Evolutionary conservation across 2,888 invertebrate species (phyloP).

Genomic region (Clitarchus hookeri): DNA sequence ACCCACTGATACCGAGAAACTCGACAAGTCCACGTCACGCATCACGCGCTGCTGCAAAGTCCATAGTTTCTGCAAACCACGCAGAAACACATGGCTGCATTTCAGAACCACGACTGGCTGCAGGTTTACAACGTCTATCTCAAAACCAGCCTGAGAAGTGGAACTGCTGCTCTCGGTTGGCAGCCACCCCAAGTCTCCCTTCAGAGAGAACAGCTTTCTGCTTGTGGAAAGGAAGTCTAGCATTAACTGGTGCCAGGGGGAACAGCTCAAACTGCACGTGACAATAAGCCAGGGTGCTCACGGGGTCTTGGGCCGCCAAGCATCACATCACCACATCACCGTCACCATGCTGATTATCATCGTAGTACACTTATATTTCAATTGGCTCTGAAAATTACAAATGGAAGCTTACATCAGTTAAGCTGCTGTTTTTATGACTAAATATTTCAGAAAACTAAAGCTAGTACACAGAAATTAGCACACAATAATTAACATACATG

Average conservation of each 20-base stretch:
- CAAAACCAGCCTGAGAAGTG: not conserved
- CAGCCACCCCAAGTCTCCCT: not conserved
- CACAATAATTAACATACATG: not conserved
- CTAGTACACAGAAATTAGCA: not conserved
- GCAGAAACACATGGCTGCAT: not conserved
- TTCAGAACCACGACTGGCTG: not conserved
- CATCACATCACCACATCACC: not conserved
- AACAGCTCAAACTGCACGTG: not conserved
- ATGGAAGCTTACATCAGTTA: constrained; percentile 31
- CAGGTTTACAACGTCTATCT: not conserved
- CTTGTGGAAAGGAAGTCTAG: not conserved
- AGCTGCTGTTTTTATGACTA: not conserved
- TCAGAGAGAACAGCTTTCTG: not conserved
- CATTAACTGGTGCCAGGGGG: not conserved
- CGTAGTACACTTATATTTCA: constrained; percentile 32
- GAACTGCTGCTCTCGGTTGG: not conserved
- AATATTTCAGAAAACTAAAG: not conserved
- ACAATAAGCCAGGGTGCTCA: not conserved
- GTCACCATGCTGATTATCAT: constrained; percentile 19
- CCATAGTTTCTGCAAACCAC: not conserved
- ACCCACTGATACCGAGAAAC: not conserved
- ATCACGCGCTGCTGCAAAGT: not conserved
- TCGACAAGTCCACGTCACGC: not conserved
- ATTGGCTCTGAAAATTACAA: constrained; percentile 38
- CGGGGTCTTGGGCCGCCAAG: constrained; percentile 23